A percentile compares a stretch with the other conserved stretches of the same genome.
These are phyloP conservation scores for Orchestia grillus DNA, from an alignment of 1,140 invertebrate species.

Conservation along the genomic window DNA sequence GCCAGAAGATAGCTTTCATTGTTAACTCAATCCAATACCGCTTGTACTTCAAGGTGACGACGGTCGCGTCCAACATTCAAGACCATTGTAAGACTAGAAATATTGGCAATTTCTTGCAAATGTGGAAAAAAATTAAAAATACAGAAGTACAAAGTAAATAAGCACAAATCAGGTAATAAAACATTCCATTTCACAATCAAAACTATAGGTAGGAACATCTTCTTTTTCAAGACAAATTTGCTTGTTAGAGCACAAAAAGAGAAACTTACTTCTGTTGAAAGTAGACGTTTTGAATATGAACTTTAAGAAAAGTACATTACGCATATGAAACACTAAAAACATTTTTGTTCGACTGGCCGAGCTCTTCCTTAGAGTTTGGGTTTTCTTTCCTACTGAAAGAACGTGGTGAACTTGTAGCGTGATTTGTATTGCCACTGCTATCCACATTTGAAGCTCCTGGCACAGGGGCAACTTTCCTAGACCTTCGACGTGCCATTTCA, in stretches of 20 bases:
- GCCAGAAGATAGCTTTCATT: not conserved
- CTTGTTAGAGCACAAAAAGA: not conserved
- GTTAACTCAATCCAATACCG: not conserved
- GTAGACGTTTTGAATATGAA: not conserved
- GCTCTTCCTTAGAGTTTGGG: not conserved
- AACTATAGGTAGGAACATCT: not conserved
- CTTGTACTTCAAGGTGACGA: no score
- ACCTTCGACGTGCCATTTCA: not conserved
- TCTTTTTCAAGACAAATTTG: not conserved
- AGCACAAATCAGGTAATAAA: not conserved
- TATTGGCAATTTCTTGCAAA: not conserved
- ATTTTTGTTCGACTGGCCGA: not conserved
- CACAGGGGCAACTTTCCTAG: conserved; percentile 33
- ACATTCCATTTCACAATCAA: not conserved
- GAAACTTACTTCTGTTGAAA: not conserved
- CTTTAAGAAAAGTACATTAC: not conserved
- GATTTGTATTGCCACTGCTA: not conserved
- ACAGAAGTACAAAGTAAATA: not conserved
- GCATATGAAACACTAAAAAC: conserved; percentile 30
- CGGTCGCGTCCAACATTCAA: not conserved
- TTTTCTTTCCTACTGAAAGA: not conserved
- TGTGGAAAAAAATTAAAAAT: not conserved
- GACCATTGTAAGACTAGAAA: not conserved
- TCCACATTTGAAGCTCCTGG: not conserved
- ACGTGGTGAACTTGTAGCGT: not conserved